Conservation (phyloP, 2,888 invertebrate genomes). For the Empis stercorea region DNA sequence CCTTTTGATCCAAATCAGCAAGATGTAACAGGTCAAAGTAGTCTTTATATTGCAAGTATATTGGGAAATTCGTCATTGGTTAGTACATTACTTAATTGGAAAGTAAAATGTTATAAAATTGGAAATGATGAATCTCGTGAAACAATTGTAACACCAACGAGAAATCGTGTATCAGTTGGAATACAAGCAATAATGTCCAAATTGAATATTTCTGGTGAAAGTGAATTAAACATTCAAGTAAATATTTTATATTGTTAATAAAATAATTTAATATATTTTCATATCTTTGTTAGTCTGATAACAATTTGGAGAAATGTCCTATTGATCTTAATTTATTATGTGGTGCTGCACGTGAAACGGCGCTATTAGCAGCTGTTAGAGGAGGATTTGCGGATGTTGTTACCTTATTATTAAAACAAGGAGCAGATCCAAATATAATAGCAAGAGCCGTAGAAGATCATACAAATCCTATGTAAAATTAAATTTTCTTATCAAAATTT, state of each 20-base stretch:
- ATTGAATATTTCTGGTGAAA: slow-evolving; percentile 48
- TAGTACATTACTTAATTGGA: slow-evolving; percentile 60
- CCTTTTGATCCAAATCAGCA: slow-evolving; percentile 89
- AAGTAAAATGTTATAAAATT: slow-evolving; percentile 42
- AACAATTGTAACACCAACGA: slow-evolving; percentile 37
- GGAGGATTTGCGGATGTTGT: slow-evolving; percentile 62
- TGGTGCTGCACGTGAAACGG: slow-evolving; percentile 65
- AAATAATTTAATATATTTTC: slow-evolving; percentile 15
- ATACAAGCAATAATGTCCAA: slow-evolving; percentile 81
- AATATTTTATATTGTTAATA: no score
- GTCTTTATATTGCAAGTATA: slow-evolving; percentile 79
- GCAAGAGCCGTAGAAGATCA: slow-evolving; percentile 37
- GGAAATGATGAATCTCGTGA: slow-evolving; percentile 15
- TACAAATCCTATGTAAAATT: slow-evolving; percentile 28
- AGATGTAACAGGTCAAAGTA: slow-evolving; percentile 81
- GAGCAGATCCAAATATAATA: slow-evolving; percentile 69
- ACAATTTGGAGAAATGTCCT: slow-evolving; percentile 43
- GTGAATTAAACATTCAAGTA: no score
- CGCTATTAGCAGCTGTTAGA: slow-evolving; percentile 69
- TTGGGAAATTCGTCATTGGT: slow-evolving; percentile 69
- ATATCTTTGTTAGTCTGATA: slow-evolving; percentile 14
- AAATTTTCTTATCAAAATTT: no score
- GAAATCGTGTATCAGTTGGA: slow-evolving; percentile 69
- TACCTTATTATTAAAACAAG: slow-evolving; percentile 54
- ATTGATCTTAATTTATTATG: slow-evolving; percentile 62